phyloP scores from a whole-genome alignment of 92 coral and sea anemone genomes.

The Actinernus sp. region DNA sequence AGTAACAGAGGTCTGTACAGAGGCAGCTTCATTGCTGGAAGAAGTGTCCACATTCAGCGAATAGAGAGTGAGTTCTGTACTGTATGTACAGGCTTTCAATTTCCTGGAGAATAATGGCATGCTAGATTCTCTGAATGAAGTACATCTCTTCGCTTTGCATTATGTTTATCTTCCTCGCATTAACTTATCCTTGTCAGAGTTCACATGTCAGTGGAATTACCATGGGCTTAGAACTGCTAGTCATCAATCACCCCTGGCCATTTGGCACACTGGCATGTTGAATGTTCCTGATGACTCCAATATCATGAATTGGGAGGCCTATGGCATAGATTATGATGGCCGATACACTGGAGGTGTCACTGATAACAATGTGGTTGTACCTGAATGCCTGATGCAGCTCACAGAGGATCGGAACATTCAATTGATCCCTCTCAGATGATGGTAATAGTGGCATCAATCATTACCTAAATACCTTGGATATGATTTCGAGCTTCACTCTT shows the following conservation, averaged over 20 bases:
- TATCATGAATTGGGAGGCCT: constrained; percentile 42
- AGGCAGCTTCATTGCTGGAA: constrained; percentile 72
- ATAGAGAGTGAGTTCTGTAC: no score
- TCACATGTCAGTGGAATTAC: constrained; percentile 66
- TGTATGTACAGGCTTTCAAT: no score
- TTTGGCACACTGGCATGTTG: constrained; percentile 51
- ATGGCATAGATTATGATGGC: constrained; percentile 61
- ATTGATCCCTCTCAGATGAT: constrained; percentile 66
- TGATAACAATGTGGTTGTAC: constrained; percentile 62
- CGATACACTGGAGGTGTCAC: constrained; percentile 35
- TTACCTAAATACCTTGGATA: constrained; percentile 36
- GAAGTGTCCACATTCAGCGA: constrained; percentile 56
- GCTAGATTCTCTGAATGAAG: no score
- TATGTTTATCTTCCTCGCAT: constrained; percentile 48
- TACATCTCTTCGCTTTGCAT: no score
- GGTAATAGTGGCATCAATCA: constrained; percentile 60
- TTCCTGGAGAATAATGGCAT: no score
- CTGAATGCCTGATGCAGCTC: constrained; percentile 48
- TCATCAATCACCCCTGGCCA: constrained; percentile 57
- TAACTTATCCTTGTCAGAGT: constrained; percentile 58
- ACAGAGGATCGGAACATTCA: no score
- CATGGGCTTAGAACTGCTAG: constrained; percentile 51
- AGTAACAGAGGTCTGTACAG: constrained; percentile 43
- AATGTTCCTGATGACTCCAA: constrained; percentile 34
- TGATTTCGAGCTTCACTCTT: constrained; percentile 19